Percentiles rank a stretch among this genome's conserved stretches.
Conservation (phyloP, 1,140 invertebrate genomes). For the Onthophagus taurus region DNA sequence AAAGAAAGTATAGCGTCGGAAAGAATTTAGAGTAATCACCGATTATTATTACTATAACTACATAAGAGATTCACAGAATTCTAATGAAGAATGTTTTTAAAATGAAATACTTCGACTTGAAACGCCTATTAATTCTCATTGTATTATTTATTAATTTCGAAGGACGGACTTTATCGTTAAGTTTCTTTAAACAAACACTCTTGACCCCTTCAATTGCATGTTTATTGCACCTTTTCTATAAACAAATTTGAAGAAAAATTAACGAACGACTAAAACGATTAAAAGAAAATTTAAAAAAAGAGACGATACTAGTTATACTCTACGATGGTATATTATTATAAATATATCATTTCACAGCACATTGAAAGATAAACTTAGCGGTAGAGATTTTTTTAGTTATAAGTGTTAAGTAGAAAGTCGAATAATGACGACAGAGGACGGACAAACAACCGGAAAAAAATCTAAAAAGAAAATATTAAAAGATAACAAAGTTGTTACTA, state of each 20-base stretch:
- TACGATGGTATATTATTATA: conserved; percentile 13
- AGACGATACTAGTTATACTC: conserved; percentile 8
- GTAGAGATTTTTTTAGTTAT: conserved; percentile 46
- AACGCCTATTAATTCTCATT: too few relatives aligned
- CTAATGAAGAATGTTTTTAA: too few relatives aligned
- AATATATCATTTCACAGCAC: conserved; percentile 37
- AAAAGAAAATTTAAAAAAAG: conserved; percentile 4
- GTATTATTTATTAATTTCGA: too few relatives aligned
- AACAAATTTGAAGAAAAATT: too few relatives aligned
- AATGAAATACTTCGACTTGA: too few relatives aligned
- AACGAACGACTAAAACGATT: neutral
- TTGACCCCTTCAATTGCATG: conserved; percentile 21
- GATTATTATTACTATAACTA: conserved; percentile 9
- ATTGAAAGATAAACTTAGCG: conserved; percentile 29
- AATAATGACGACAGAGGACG: too few relatives aligned
- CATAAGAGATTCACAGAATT: conserved; percentile 3
- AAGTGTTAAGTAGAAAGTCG: conserved; percentile 46
- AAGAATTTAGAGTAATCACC: conserved; percentile 11
- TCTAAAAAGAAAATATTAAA: too few relatives aligned
- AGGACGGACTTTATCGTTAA: too few relatives aligned
- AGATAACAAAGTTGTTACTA: conserved; percentile 56
- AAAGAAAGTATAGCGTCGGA: too few relatives aligned
- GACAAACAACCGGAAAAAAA: too few relatives aligned
- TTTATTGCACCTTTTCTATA: conserved; percentile 25
- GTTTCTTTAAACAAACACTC: conserved; percentile 5